These are phyloP conservation scores for Zosterops borbonicus DNA, from an alignment of 2,113 vertebrate genomes.

Conservation along the genomic window DNA sequence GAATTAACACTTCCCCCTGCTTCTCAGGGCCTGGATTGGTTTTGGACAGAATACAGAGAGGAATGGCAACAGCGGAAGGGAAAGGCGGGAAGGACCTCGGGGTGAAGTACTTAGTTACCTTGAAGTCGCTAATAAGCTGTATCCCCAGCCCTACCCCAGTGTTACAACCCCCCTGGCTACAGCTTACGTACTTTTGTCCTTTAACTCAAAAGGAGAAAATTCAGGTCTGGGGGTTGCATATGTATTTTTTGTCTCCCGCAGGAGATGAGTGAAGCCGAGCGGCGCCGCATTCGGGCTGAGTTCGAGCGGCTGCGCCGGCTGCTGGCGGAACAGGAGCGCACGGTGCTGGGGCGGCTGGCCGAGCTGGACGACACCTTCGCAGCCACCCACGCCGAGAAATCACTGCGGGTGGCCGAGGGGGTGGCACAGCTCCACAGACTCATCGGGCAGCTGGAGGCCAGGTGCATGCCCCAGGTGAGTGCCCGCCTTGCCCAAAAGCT, in stretches of 20 bases:
- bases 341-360: not conserved
- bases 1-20: not conserved
- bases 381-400: not conserved
- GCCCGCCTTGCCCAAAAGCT: rapidly evolving
- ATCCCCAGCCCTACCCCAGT: not conserved
- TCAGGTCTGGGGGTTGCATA: rapidly evolving
- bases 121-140: not conserved
- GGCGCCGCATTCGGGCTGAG: rapidly evolving
- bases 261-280: not conserved
- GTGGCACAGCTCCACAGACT: not conserved
- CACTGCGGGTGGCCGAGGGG: not conserved
- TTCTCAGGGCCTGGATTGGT: not conserved
- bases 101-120: not conserved
- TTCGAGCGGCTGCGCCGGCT: not conserved
- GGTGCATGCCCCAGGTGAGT: not conserved
- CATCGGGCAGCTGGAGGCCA: not conserved
- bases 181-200: not conserved
- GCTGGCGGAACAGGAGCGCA: not conserved
- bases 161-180: not conserved
- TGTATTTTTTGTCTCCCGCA: not conserved
- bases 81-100: not conserved
- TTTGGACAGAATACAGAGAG: not conserved
- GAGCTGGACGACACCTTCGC: rapidly evolving
- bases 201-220: not conserved
- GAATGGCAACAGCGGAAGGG: rapidly evolving